phyloP scores from a whole-genome alignment of 2,113 vertebrate species.

The Hydrochoerus hydrochaeris region DNA sequence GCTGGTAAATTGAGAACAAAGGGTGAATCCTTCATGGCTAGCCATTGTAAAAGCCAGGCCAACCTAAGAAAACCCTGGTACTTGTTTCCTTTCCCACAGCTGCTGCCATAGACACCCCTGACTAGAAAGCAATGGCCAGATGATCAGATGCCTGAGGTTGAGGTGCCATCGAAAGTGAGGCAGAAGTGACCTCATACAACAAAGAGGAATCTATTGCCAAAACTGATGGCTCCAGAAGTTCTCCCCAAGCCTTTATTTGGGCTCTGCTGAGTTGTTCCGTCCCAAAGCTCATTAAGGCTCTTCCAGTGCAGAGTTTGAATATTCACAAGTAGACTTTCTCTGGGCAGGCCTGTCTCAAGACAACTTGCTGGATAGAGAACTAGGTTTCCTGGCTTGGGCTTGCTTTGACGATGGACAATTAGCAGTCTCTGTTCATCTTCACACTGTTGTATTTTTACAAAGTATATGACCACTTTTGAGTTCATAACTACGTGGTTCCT shows the following conservation, averaged over 20 bases:
- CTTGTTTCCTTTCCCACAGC: conserved; percentile 32
- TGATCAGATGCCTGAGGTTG: background rate
- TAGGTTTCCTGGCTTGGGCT: background rate
- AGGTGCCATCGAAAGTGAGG: background rate
- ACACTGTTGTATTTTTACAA: background rate
- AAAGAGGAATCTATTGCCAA: background rate
- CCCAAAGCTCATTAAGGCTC: background rate
- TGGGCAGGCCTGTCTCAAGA: background rate
- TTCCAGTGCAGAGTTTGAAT: background rate
- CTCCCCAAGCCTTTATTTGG: background rate
- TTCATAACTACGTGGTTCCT: background rate
- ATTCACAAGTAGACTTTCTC: conserved; percentile 2
- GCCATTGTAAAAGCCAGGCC: conserved; percentile 15
- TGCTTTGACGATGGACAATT: background rate
- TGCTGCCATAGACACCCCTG: background rate
- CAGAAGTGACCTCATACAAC: background rate
- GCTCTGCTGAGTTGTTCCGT: background rate
- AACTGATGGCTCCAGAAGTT: background rate
- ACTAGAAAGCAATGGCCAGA: conserved; percentile 2
- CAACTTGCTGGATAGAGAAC: background rate
- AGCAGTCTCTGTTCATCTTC: background rate
- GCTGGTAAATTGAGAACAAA: background rate
- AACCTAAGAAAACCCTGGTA: background rate
- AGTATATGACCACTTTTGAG: background rate
- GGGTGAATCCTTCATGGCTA: background rate